These are phyloP conservation scores for Phalacrocorax pelagicus DNA, from an alignment of 2,113 vertebrate species.

Conservation along the genomic window DNA sequence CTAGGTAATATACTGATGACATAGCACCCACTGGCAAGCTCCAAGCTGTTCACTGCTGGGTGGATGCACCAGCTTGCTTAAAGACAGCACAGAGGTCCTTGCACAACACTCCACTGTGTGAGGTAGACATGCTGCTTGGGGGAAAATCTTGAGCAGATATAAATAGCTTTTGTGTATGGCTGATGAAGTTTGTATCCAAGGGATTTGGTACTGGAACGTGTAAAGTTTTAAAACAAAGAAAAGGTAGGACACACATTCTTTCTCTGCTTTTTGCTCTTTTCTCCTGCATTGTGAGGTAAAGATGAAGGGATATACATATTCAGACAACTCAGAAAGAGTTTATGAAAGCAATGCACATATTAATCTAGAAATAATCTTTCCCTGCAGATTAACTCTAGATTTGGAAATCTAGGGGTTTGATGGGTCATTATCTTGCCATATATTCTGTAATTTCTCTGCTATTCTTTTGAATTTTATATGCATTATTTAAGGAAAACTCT, in stretches of 20 bases:
- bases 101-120: not conserved
- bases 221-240: not conserved
- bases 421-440: not conserved
- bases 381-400: not conserved
- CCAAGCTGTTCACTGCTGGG: not conserved
- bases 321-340: not conserved
- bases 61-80: not conserved
- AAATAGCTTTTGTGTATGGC: not conserved
- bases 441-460: not conserved
- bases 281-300: not conserved
- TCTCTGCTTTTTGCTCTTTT: not conserved
- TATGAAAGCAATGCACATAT: not conserved
- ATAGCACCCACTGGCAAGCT: not conserved
- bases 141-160: not conserved
- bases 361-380: not conserved
- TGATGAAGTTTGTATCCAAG: not conserved
- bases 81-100: not conserved
- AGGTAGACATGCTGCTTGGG: not conserved
- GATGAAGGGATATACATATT: not conserved
- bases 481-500: not conserved
- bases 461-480: not conserved
- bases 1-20: accelerated
- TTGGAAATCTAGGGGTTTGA: not conserved
- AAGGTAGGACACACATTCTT: not conserved
- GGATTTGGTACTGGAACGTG: not conserved